Base-by-base conservation (phyloP, 2,888 invertebrate genomes). In the Coenonympha arcania region DNA sequence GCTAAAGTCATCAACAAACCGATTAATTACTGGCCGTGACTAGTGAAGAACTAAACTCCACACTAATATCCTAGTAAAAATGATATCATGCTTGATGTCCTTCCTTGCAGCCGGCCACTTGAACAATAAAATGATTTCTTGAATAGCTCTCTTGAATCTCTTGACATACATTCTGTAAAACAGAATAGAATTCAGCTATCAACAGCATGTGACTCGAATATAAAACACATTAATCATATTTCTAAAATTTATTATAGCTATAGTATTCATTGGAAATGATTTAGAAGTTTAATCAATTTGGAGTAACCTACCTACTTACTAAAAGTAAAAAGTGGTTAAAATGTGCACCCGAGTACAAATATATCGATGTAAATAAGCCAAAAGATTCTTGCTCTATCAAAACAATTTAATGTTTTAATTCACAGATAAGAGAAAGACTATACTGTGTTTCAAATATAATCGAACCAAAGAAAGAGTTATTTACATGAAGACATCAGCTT, bases 61-160 rank as follows among this genome's bases (percentile, higher is more conserved):
- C n/a, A 43, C 37, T 50, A 47, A 55, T 52, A 54, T 55, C 55
- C 55, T 59, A 58, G 48, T 56, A 43, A 19, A n/a, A 53, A 52
- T 50, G 49, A 69, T 77, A 73, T 74, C 71, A 63, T 60, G 64
- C 75, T 60, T 46, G 76, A 60, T 63, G 79, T 75, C 81, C 81
- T 81, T 79, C 73, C 65, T 69, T 55, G 55, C 58, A 69, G 65
- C 63, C 64, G 61, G 58, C 61, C 58, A 76, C 73, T 76, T 69
- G 76, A 74, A 78, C 77, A 79, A 77, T 79, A 81, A 80, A 79
- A 78, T 71, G 65, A 73, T 57, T 58, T 58, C 65, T 68, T 56
- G 61, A 65, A 71, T 69, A 68, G 65, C 59, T 58, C 71, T 66
- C 73, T 70, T 69, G 75, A 69, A 70, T 68, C 63, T 72, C 82